These are phyloP conservation scores for Dexiosoma caninum DNA, from an alignment of 2,888 invertebrate species.

Conservation along the genomic window DNA sequence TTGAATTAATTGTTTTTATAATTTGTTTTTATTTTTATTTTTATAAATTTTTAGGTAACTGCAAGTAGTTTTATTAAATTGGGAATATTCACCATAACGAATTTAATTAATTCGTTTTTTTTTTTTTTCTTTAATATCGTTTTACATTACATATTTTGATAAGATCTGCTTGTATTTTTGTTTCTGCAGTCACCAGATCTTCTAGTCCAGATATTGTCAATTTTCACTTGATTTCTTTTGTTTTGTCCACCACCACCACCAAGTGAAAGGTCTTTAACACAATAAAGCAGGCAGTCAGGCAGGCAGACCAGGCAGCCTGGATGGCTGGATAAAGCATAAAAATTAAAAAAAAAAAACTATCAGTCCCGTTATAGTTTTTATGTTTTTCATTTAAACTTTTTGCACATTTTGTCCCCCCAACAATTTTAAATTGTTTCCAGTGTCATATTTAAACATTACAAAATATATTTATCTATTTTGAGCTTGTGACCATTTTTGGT, in stretches of 20 bases:
- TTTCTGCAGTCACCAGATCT: slow-evolving; percentile 24
- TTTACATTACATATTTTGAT: slow-evolving; percentile 22
- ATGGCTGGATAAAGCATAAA: slow-evolving; percentile 18
- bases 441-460: slow-evolving; percentile 63
- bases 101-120: no score
- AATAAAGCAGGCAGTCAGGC: slow-evolving; percentile 31
- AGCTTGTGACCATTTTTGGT: slow-evolving; percentile 58
- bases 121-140: no score
- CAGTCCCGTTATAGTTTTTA: slow-evolving; percentile 49
- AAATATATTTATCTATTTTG: slow-evolving; percentile 59
- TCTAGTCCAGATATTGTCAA: slow-evolving; percentile 55
- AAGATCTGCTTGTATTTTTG: slow-evolving; percentile 37
- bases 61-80: no score
- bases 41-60: no score
- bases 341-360: slow-evolving; percentile 21
- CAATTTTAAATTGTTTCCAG: slow-evolving; percentile 45
- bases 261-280: slow-evolving; percentile 56
- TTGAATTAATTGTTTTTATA: no score
- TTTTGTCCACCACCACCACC: neutral
- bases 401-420: neutral
- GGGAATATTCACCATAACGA: no score
- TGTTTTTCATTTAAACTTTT: slow-evolving; percentile 27
- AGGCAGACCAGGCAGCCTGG: slow-evolving; percentile 33
- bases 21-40: no score
- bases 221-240: slow-evolving; percentile 53